These are phyloP conservation scores for Protodeltote pygarga DNA, from an alignment of 2,888 invertebrate species.

Conservation along the genomic window DNA sequence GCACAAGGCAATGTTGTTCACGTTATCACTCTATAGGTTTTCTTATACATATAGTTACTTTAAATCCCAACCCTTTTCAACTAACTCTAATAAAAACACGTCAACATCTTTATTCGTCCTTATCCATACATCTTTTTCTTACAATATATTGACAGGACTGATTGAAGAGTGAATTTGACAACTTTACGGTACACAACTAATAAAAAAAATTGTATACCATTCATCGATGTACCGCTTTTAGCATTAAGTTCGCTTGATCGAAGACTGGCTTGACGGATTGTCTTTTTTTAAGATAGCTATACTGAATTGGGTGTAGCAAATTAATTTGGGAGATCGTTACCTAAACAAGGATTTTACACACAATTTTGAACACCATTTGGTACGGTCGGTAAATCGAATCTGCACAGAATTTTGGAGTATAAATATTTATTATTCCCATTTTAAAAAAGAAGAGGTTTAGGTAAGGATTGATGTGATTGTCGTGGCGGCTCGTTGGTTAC, in stretches of 20 bases:
- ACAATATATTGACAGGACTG: slow-evolving; percentile 43
- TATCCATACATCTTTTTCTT: slow-evolving; percentile 35
- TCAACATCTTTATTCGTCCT: no score
- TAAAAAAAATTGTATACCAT: slow-evolving; percentile 25
- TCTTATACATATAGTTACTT: no score
- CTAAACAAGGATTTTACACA: slow-evolving; percentile 42
- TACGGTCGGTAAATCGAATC: background rate
- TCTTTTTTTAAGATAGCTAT: slow-evolving; percentile 29
- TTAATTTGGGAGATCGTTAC: slow-evolving; percentile 46
- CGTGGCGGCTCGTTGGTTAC: no score
- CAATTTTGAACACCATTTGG: slow-evolving; percentile 19
- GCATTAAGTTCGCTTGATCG: slow-evolving; percentile 55
- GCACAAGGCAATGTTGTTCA: no score
- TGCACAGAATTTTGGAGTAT: no score
- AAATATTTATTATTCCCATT: no score
- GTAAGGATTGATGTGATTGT: no score
- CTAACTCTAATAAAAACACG: slow-evolving; percentile 13
- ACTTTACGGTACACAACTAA: slow-evolving; percentile 49
- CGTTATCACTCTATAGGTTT: no score
- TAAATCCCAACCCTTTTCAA: slow-evolving; percentile 29
- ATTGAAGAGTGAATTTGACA: slow-evolving; percentile 46
- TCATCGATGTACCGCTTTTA: slow-evolving; percentile 47
- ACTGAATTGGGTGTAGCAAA: slow-evolving; percentile 50
- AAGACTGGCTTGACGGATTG: slow-evolving; percentile 51
- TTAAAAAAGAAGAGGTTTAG: no score